Percentiles rank a stretch among this genome's conserved stretches.
Evolutionary conservation across 2,888 invertebrate genomes (phyloP).

Genomic region (Balanococcus diminutus): DNA sequence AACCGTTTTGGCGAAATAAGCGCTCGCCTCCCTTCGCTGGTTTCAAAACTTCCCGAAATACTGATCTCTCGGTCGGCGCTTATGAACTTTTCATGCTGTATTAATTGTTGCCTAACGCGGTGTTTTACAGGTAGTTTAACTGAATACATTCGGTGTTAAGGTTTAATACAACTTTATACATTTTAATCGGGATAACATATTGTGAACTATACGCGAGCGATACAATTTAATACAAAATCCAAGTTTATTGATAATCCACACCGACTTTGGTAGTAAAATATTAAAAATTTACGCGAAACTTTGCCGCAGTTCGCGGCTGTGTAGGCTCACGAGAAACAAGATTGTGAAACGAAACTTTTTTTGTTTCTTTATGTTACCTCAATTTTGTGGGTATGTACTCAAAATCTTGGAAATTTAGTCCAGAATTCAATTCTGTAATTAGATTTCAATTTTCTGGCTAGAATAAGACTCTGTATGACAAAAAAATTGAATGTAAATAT

Average conservation of each 20-base stretch:
- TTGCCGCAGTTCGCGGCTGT: not conserved
- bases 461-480: too few species aligned
- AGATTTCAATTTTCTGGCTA: too few species aligned
- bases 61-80: not conserved
- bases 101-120: not conserved
- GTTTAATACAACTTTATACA: not conserved
- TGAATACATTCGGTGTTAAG: not conserved
- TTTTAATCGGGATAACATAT: not conserved
- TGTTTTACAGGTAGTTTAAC: not conserved
- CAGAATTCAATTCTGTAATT: too few species aligned
- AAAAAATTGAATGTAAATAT: too few species aligned
- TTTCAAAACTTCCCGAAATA: not conserved
- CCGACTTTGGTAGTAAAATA: not conserved
- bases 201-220: not conserved
- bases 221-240: not conserved
- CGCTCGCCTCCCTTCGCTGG: not conserved
- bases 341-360: too few species aligned
- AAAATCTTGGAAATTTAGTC: too few species aligned
- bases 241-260: slow-evolving; percentile 1
- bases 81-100: not conserved
- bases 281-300: not conserved
- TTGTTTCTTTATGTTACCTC: too few species aligned
- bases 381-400: too few species aligned
- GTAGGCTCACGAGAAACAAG: too few species aligned
- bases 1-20: too few species aligned